phyloP scores from a whole-genome alignment of 2,888 invertebrate species.

The Smittia sp. region DNA sequence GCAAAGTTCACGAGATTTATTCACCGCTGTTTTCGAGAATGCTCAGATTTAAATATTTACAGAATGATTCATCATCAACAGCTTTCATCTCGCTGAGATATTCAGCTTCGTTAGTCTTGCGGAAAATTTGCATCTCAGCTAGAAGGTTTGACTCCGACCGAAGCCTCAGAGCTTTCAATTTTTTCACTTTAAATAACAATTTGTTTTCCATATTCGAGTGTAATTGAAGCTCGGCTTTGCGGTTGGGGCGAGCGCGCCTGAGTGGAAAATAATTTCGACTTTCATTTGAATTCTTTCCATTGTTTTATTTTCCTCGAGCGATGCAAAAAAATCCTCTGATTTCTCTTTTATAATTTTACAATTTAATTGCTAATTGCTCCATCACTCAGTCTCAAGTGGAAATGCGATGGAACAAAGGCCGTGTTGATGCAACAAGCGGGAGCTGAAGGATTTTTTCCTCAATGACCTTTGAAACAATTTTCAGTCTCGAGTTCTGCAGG shows the following conservation, averaged over 20 bases:
- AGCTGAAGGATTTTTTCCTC: too few species aligned
- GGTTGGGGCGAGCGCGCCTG: background rate
- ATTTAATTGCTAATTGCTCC: constrained; percentile 18
- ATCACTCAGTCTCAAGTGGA: background rate
- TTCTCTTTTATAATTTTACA: background rate
- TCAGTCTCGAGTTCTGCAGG: too few species aligned
- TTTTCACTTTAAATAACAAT: background rate
- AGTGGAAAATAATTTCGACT: background rate
- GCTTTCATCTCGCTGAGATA: too few species aligned
- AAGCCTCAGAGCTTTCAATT: background rate
- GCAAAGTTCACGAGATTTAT: too few species aligned
- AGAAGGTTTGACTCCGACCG: background rate
- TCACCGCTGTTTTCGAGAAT: too few species aligned
- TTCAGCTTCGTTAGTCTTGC: too few species aligned
- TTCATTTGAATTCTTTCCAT: background rate
- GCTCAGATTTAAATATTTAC: too few species aligned
- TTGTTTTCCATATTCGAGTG: constrained; percentile 27
- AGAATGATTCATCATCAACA: too few species aligned
- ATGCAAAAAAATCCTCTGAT: background rate
- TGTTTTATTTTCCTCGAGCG: background rate
- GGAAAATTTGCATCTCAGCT: too few species aligned
- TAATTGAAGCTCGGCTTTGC: constrained; percentile 13
- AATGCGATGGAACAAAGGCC: background rate
- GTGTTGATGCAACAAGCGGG: too few species aligned
- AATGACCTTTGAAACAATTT: background rate